Evolutionary conservation across 2,113 vertebrate genomes (phyloP).

Genomic region (Alethe diademata): DNA sequence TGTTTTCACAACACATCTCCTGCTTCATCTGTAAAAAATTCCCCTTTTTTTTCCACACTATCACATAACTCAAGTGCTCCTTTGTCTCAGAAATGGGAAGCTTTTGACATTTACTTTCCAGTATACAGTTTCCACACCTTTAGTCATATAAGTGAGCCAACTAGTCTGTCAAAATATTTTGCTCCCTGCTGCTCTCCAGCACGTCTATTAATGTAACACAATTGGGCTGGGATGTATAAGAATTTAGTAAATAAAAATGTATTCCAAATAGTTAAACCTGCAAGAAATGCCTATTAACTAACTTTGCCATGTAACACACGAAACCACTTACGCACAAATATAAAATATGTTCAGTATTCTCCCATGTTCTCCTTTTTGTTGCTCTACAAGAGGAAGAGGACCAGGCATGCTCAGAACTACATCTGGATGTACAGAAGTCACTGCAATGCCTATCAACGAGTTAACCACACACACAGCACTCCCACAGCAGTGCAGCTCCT

Average conservation of each 20-base stretch:
- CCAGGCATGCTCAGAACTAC: accelerated
- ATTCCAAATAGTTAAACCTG: background rate
- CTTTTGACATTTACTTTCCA: conserved; percentile 13
- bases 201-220: background rate
- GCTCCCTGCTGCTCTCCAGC: background rate
- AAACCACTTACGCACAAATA: background rate
- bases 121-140: background rate
- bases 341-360: background rate
- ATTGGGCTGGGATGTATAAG: background rate
- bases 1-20: background rate
- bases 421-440: background rate
- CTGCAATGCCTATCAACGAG: accelerated
- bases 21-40: conserved; percentile 14
- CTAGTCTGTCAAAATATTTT: conserved; percentile 7
- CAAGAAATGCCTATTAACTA: background rate
- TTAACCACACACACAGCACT: background rate
- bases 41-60: background rate
- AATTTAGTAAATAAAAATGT: background rate
- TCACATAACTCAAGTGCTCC: background rate
- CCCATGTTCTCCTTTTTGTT: background rate
- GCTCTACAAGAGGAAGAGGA: background rate
- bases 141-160: background rate
- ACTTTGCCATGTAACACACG: background rate
- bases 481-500: background rate
- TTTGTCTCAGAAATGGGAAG: background rate